A percentile compares a stretch with the other conserved stretches of the same genome.
phyloP scores from a whole-genome alignment of 2,113 vertebrate genomes.

The Pleuronectes platessa region DNA sequence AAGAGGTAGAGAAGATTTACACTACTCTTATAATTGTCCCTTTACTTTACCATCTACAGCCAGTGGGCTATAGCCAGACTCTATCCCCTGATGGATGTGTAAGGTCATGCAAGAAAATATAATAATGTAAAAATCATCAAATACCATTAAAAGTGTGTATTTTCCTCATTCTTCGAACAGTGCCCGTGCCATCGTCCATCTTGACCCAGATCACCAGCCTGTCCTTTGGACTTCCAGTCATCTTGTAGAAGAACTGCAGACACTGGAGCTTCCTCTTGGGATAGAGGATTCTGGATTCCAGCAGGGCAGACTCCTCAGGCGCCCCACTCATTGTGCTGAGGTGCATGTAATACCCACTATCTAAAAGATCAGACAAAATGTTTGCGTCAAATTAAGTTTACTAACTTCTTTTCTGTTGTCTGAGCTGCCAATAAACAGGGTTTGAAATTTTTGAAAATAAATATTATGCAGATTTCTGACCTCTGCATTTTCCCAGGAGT shows the following conservation, averaged over 20 bases:
- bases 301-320: slow-evolving; percentile 81
- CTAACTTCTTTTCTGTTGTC: background rate
- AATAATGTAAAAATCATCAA: background rate
- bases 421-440: background rate
- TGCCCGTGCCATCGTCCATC: slow-evolving; percentile 88
- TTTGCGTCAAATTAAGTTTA: background rate
- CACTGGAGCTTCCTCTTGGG: slow-evolving; percentile 90
- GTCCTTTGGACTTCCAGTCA: slow-evolving; percentile 85
- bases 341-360: slow-evolving; percentile 88
- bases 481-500: slow-evolving; percentile 83
- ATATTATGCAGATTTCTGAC: slow-evolving; percentile 70
- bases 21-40: no score
- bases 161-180: slow-evolving; percentile 84
- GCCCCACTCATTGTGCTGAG: slow-evolving; percentile 81
- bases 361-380: slow-evolving; percentile 65
- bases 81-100: no score
- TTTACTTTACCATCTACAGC: no score
- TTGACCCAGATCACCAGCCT: slow-evolving; percentile 88
- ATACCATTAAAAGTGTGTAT: slow-evolving; percentile 87
- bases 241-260: slow-evolving; percentile 94
- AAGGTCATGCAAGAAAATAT: background rate
- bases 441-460: background rate
- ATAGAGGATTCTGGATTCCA: slow-evolving; percentile 91
- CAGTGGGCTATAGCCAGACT: no score
- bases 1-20: no score